Conservation (phyloP, 2,113 vertebrate species). For the Perccottus glenii region DNA sequence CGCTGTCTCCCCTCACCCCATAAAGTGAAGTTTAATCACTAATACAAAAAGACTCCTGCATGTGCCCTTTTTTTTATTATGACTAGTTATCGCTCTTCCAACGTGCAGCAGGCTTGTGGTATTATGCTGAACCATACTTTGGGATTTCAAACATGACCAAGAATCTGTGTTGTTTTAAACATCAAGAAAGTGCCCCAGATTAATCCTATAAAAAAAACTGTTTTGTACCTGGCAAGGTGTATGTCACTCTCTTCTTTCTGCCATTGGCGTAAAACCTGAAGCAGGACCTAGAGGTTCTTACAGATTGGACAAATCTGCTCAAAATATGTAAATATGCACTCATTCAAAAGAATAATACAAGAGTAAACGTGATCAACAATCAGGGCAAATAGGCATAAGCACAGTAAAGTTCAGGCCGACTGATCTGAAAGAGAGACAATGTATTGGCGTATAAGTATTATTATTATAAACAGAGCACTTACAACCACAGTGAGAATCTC, state of each 20-base stretch:
- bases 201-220: slow-evolving; percentile 43
- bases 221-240: slow-evolving; percentile 41
- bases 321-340: background rate
- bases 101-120: slow-evolving; percentile 22
- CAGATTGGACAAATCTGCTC: background rate
- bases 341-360: background rate
- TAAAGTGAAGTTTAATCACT: slow-evolving; percentile 38
- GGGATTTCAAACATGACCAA: background rate
- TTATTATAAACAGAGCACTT: background rate
- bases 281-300: background rate
- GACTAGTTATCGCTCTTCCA: no score
- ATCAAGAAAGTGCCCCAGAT: slow-evolving; percentile 45
- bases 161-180: slow-evolving; percentile 17
- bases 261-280: slow-evolving; percentile 19
- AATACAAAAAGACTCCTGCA: no score
- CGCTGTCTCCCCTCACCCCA: no score
- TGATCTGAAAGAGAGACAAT: no score
- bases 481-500: slow-evolving; percentile 18
- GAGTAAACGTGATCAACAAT: no score
- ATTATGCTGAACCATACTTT: slow-evolving; percentile 19
- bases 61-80: no score
- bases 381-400: background rate
- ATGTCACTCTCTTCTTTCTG: slow-evolving; percentile 22
- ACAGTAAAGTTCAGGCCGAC: no score
- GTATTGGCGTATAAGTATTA: background rate